Conservation (phyloP, 2,113 vertebrate species). For the Chloroceryle aenea region DNA sequence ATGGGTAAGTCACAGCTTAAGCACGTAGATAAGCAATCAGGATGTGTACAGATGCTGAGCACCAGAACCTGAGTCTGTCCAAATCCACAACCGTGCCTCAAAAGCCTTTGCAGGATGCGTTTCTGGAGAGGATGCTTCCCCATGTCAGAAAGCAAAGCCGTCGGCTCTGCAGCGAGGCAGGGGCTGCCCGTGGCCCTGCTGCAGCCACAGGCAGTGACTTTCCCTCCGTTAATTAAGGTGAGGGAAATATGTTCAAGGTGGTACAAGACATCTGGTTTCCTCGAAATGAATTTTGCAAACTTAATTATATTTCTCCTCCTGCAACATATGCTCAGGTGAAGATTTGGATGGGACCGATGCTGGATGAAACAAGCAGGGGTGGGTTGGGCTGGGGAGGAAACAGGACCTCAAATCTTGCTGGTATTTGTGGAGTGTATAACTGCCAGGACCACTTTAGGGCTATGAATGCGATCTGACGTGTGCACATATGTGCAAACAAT, state of each 20-base stretch:
- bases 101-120: background rate
- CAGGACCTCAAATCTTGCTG: background rate
- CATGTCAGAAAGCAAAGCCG: accelerated
- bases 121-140: background rate
- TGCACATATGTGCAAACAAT: background rate
- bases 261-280: background rate
- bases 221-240: background rate
- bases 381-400: background rate
- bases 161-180: background rate
- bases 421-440: background rate
- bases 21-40: background rate
- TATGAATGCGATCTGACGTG: background rate
- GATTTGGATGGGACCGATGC: background rate
- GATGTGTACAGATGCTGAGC: background rate
- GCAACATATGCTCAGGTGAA: background rate
- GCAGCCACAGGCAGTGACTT: background rate
- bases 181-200: background rate
- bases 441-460: background rate
- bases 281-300: background rate
- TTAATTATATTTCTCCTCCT: background rate
- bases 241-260: background rate
- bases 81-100: accelerated
- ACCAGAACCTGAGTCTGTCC: background rate
- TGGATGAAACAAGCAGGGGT: background rate
- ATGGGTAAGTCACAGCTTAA: background rate